Percentiles rank a stretch among this genome's conserved stretches.
These are phyloP conservation scores for Micrasema minimum DNA, from an alignment of 1,140 invertebrate species.

Conservation along the genomic window DNA sequence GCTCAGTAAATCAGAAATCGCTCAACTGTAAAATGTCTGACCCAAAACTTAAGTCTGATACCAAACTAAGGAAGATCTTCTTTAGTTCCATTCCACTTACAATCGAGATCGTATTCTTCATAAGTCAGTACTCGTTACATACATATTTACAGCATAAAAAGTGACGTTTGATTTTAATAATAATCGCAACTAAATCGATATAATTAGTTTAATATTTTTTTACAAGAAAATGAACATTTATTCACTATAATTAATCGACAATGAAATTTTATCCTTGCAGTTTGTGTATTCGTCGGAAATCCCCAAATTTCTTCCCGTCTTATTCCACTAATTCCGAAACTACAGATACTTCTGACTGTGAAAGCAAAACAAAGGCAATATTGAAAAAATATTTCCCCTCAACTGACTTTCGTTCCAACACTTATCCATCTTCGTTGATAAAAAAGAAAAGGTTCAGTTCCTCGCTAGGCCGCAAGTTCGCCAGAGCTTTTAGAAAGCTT, in stretches of 20 bases:
- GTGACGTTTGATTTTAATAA: too few species aligned
- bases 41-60: conserved; percentile 3
- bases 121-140: neutral
- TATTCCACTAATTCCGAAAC: conserved; percentile 63
- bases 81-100: conserved; percentile 12
- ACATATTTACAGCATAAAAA: too few species aligned
- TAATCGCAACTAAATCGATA: too few species aligned
- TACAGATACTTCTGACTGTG: conserved; percentile 60
- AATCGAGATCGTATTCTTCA: conserved; percentile 13
- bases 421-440: conserved; percentile 19
- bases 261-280: conserved; percentile 50
- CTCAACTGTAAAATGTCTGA: neutral
- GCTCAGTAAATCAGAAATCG: conserved; percentile 3
- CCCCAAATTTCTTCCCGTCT: conserved; percentile 62
- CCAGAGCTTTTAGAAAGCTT: conserved; percentile 47
- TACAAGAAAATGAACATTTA: too few species aligned
- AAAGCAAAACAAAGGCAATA: conserved; percentile 57
- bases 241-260: too few species aligned
- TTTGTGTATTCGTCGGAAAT: conserved; percentile 45
- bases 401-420: conserved; percentile 5
- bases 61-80: conserved; percentile 1
- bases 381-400: conserved; percentile 18
- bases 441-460: conserved; percentile 38
- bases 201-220: too few species aligned
- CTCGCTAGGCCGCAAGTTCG: conserved; percentile 46